Conservation (phyloP, 1,140 invertebrate genomes). For the Penaeus japonicus region DNA sequence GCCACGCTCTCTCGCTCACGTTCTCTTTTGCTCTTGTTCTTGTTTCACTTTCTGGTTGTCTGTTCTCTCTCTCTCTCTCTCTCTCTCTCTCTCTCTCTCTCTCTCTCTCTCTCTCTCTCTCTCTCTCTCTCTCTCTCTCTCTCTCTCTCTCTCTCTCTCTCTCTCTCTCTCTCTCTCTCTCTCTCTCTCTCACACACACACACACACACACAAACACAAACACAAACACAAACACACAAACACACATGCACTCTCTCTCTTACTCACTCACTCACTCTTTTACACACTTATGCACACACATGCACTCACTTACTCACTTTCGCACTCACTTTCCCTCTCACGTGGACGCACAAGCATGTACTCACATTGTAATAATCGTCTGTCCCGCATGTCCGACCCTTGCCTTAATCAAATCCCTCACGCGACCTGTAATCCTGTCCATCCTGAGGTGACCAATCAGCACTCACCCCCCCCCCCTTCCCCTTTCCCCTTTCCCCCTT, state of each 20-base stretch:
- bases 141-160: too few species aligned
- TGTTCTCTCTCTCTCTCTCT: not conserved
- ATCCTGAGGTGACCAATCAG: not conserved
- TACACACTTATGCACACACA: not conserved
- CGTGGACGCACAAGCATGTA: not conserved
- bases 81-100: too few species aligned
- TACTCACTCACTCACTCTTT: not conserved
- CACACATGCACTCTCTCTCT: not conserved
- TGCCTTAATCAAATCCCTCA: too few species aligned
- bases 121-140: too few species aligned
- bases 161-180: too few species aligned
- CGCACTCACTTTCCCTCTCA: not conserved
- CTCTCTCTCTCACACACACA: not conserved
- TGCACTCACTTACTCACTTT: too few species aligned
- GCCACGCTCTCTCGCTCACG: too few species aligned
- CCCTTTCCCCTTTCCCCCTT: not conserved
- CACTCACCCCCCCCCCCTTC: not conserved
- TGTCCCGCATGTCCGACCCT: not conserved
- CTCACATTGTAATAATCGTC: not conserved
- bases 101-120: too few species aligned
- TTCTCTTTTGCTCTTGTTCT: too few species aligned
- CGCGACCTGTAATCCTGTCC: too few species aligned
- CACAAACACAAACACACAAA: too few species aligned
- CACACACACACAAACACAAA: not conserved
- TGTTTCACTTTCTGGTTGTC: not conserved